Evolutionary conservation across 2,888 invertebrate genomes (phyloP).

Genomic region (Marronus borbonicus): DNA sequence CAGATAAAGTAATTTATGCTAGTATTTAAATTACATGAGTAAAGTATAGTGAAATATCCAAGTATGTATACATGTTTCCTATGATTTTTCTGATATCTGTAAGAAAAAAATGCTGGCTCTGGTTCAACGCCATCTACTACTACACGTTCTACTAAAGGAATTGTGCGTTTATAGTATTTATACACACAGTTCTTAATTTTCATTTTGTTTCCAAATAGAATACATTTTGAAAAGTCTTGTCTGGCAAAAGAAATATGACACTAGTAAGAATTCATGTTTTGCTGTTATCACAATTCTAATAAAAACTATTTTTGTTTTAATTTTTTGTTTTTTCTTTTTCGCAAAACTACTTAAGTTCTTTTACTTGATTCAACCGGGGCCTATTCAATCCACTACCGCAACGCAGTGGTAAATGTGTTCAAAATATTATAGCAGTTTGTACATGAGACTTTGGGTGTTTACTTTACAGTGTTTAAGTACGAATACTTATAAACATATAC

Average conservation of each 20-base stretch:
- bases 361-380: constrained; percentile 58
- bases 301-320: constrained; percentile 38
- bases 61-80: constrained; percentile 69
- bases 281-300: constrained; percentile 36
- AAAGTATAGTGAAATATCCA: constrained; percentile 66
- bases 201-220: constrained; percentile 4
- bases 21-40: constrained; percentile 68
- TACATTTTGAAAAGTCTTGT: constrained; percentile 34
- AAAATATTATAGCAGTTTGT: constrained; percentile 61
- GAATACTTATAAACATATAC: constrained; percentile 45
- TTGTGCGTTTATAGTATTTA: constrained; percentile 48
- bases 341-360: constrained; percentile 33
- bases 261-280: constrained; percentile 32
- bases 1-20: constrained; percentile 68
- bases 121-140: constrained; percentile 56
- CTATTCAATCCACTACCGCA: constrained; percentile 63
- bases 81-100: constrained; percentile 66
- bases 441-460: constrained; percentile 56
- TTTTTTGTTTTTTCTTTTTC: constrained; percentile 34
- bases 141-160: constrained; percentile 49
- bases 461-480: constrained; percentile 53
- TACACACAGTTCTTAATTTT: constrained; percentile 34
- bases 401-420: constrained; percentile 64
- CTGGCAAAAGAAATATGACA: constrained; percentile 28
- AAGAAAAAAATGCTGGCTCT: constrained; percentile 62